A percentile compares a stretch with the other conserved stretches of the same genome.
Evolutionary conservation across 2,888 invertebrate genomes (phyloP).

Genomic region (Aphodius sticticus): DNA sequence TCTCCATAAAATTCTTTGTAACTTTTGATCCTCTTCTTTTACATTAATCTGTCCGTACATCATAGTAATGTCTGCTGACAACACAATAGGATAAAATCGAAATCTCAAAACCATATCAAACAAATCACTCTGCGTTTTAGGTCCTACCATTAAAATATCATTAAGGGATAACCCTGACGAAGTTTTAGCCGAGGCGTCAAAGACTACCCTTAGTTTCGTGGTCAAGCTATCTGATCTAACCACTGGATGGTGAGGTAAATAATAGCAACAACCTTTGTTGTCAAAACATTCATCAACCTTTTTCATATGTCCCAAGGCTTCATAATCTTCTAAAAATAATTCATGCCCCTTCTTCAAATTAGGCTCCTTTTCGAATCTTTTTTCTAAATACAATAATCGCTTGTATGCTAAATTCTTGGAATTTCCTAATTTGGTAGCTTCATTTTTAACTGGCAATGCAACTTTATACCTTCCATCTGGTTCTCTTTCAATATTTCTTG

Average conservation of each 20-base stretch:
- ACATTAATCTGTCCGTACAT: slow-evolving; percentile 37
- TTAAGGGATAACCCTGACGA: slow-evolving; percentile 22
- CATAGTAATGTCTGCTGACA: slow-evolving; percentile 34
- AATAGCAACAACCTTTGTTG: background rate
- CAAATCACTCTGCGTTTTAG: slow-evolving; percentile 19
- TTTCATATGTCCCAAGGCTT: slow-evolving; percentile 27
- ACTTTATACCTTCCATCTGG: slow-evolving; percentile 20
- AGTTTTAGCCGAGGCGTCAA: slow-evolving; percentile 28
- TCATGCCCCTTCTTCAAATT: background rate
- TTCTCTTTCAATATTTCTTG: slow-evolving; percentile 9
- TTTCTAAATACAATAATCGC: slow-evolving; percentile 39
- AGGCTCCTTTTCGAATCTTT: slow-evolving; percentile 32
- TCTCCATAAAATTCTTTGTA: slow-evolving; percentile 37
- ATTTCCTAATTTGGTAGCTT: slow-evolving; percentile 35
- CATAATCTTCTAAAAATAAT: slow-evolving; percentile 25
- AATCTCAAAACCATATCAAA: slow-evolving; percentile 26
- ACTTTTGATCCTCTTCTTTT: slow-evolving; percentile 14
- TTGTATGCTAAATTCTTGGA: slow-evolving; percentile 37
- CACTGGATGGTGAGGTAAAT: slow-evolving; percentile 28
- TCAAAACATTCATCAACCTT: background rate
- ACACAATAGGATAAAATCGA: slow-evolving; percentile 22
- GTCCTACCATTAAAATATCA: slow-evolving; percentile 26
- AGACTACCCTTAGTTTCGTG: slow-evolving; percentile 15
- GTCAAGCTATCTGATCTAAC: background rate
- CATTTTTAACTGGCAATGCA: slow-evolving; percentile 15